phyloP scores from a whole-genome alignment of 2,888 invertebrate species.

The Geophilus truncorum region DNA sequence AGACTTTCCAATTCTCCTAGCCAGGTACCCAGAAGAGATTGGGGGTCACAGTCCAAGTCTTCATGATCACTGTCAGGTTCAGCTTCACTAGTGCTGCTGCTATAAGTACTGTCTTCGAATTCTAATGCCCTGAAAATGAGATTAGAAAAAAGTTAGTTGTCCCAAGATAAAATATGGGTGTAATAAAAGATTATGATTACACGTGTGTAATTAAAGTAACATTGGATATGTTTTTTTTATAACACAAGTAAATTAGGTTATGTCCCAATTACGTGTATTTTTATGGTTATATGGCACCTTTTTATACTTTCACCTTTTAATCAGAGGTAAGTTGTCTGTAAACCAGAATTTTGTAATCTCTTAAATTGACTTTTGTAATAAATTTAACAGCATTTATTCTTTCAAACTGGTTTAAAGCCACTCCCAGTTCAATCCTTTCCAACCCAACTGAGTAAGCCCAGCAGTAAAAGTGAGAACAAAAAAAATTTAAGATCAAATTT shows the following conservation, averaged over 20 bases:
- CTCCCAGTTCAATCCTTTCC: constrained; percentile 15
- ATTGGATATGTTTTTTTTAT: not conserved
- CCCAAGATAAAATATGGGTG: not conserved
- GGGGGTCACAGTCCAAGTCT: constrained; percentile 58
- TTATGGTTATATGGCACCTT: not conserved
- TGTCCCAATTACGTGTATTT: not conserved
- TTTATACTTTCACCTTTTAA: not conserved
- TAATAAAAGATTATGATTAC: not conserved
- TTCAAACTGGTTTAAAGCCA: not conserved
- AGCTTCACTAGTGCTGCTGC: constrained; percentile 44
- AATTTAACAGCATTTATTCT: not conserved
- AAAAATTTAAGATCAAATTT: not conserved
- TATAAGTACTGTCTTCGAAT: constrained; percentile 35
- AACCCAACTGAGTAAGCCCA: not conserved
- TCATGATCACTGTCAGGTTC: constrained; percentile 48
- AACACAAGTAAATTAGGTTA: not conserved
- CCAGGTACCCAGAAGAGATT: constrained; percentile 71
- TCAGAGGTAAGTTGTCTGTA: too few species aligned
- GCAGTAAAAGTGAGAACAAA: not conserved
- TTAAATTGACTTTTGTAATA: not conserved
- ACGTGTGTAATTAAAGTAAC: too few species aligned
- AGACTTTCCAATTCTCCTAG: constrained; percentile 69
- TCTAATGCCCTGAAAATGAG: constrained; percentile 33
- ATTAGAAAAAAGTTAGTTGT: not conserved
- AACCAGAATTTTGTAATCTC: not conserved